Percentiles rank a stretch among this genome's conserved stretches.
Conservation (phyloP, 2,113 vertebrate genomes). For the Pygoscelis adeliae region DNA sequence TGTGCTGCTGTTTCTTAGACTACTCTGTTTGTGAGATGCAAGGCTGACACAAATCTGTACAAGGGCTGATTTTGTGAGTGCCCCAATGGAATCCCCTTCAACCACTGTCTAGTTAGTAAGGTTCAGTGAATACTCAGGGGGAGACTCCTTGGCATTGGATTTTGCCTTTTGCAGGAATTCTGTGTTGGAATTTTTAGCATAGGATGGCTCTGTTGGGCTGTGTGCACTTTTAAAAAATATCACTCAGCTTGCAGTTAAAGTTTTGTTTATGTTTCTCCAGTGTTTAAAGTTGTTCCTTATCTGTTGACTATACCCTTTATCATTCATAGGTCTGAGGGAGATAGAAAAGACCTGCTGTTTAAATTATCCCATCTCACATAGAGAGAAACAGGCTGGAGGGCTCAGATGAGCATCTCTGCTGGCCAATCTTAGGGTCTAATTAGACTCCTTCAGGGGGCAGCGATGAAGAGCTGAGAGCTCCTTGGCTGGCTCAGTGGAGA, state of each 20-base stretch:
- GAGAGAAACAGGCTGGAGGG: background rate
- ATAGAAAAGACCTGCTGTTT: conserved; percentile 15
- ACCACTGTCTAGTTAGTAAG: background rate
- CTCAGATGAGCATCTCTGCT: background rate
- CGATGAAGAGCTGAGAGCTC: background rate
- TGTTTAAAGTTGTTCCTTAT: conserved; percentile 32
- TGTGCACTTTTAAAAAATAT: background rate
- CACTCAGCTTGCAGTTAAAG: background rate
- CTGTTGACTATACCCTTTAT: conserved; percentile 14
- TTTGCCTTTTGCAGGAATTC: conserved; percentile 22
- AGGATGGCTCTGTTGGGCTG: background rate
- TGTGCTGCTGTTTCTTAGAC: background rate
- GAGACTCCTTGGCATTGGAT: conserved; percentile 4
- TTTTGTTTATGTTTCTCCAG: conserved; percentile 33
- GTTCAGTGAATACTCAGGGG: background rate
- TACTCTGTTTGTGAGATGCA: background rate
- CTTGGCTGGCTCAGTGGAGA: background rate
- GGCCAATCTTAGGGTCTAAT: background rate
- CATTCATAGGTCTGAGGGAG: background rate
- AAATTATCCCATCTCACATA: background rate
- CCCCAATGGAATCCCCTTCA: conserved; percentile 10
- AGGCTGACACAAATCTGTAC: conserved; percentile 1
- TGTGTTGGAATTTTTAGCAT: background rate
- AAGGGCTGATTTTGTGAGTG: conserved; percentile 19
- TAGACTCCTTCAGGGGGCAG: background rate